Evolutionary conservation across 2,797 vertebrate species (phyloP).

Genomic region (Ptychobarbus kaznakovi): DNA sequence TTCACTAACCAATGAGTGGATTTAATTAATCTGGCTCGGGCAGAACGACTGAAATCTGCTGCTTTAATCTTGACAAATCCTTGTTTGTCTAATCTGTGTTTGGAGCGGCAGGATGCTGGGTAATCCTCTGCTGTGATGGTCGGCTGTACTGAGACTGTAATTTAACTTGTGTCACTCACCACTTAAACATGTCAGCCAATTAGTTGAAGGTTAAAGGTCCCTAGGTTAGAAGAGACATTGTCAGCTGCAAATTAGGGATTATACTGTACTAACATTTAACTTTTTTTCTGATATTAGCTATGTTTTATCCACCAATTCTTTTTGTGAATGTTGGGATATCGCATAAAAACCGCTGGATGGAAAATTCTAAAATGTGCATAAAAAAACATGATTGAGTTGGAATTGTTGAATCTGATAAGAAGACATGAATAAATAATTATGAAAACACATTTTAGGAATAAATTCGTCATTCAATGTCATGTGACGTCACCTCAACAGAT

Average conservation of each 20-base stretch:
- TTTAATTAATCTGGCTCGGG: not conserved
- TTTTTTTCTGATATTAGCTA: not conserved
- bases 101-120: not conserved
- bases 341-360: not conserved
- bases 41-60: conserved; percentile 28
- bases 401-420: too few relatives aligned
- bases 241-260: not conserved
- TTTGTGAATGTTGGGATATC: not conserved
- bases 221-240: not conserved
- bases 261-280: not conserved
- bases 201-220: conserved; percentile 10
- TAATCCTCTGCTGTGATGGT: conserved; percentile 20
- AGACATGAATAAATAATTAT: too few relatives aligned
- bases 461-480: too few relatives aligned
- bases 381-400: too few relatives aligned
- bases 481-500: too few relatives aligned
- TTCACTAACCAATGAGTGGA: not conserved
- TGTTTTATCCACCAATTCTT: not conserved
- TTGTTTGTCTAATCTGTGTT: conserved; percentile 27
- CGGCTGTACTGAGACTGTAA: not conserved
- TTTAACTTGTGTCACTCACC: conserved; percentile 3
- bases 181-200: not conserved
- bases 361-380: too few relatives aligned
- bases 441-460: too few relatives aligned
- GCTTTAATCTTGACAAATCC: conserved; percentile 44